Evolutionary conservation across 2,113 vertebrate genomes (phyloP).

Genomic region (Percopsis transmontana): DNA sequence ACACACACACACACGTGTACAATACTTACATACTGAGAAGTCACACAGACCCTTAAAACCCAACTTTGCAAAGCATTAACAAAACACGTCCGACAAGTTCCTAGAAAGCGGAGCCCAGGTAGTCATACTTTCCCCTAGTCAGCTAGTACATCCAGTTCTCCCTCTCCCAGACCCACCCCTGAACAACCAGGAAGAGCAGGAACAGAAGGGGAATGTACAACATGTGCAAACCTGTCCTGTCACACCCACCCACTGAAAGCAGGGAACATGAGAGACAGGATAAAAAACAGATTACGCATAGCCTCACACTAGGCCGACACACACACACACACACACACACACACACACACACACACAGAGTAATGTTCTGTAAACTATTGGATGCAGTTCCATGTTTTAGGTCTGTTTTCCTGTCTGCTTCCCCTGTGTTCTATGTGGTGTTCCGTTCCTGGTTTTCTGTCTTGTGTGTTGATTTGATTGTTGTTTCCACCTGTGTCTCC

Average conservation of each 20-base stretch:
- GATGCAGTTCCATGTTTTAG: too few relatives aligned
- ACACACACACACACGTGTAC: neutral
- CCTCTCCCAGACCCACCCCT: constrained; percentile 1
- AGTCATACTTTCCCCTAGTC: constrained; percentile 21
- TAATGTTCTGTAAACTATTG: too few relatives aligned
- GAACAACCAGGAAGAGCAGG: constrained; percentile 11
- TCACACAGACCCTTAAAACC: neutral
- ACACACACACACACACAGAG: neutral
- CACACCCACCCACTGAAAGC: constrained; percentile 31
- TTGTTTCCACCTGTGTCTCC: too few relatives aligned
- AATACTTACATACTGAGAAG: neutral
- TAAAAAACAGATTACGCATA: constrained; percentile 50
- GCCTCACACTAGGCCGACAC: neutral
- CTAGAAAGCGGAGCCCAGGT: neutral
- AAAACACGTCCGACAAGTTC: neutral
- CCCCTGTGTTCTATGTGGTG: too few relatives aligned
- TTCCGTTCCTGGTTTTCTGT: too few relatives aligned
- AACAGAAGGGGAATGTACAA: neutral
- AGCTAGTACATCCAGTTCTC: neutral
- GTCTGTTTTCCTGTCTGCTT: too few relatives aligned
- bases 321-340: constrained; percentile 8
- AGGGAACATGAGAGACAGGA: constrained; percentile 32
- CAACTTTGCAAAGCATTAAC: neutral
- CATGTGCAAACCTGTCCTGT: constrained; percentile 64
- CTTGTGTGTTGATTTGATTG: too few relatives aligned